A percentile compares a stretch with the other conserved stretches of the same genome.
These are phyloP conservation scores for Stercorarius parasiticus DNA, from an alignment of 2,113 vertebrate genomes.

Conservation along the genomic window DNA sequence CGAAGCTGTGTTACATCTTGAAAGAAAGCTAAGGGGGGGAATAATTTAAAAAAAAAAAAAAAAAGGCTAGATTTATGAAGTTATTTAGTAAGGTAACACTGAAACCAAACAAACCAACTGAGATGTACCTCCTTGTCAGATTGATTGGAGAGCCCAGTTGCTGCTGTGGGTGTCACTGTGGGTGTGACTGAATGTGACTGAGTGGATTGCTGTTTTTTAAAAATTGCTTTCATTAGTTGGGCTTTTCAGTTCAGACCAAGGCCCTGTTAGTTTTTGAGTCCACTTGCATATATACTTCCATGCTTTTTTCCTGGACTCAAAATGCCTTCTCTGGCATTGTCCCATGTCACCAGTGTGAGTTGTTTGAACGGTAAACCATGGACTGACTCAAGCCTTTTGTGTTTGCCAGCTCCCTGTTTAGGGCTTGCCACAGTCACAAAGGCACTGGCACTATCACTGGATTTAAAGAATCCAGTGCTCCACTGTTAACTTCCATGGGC, in stretches of 20 bases:
- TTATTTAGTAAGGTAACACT: not conserved
- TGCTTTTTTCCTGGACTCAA: accelerated
- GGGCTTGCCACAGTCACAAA: not conserved
- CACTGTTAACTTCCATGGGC: not conserved
- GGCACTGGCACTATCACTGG: accelerated
- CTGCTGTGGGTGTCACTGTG: not conserved
- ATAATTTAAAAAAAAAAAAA: not conserved
- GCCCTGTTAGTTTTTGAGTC: not conserved
- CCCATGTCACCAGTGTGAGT: not conserved
- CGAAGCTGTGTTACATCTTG: not conserved
- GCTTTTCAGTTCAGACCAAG: not conserved
- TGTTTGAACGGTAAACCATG: not conserved
- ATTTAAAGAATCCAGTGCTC: not conserved
- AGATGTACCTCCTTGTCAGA: not conserved
- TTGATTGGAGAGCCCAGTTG: not conserved
- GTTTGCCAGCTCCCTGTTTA: not conserved
- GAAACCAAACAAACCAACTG: not conserved
- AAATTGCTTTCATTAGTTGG: not conserved
- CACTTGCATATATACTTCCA: not conserved
- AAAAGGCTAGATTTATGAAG: not conserved
- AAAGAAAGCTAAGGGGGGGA: not conserved
- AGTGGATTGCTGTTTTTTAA: not conserved
- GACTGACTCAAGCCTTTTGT: not conserved
- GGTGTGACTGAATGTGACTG: not conserved
- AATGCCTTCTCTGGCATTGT: not conserved